Base-by-base conservation (phyloP, 2,888 invertebrate genomes). In the Lingula anatina region DNA sequence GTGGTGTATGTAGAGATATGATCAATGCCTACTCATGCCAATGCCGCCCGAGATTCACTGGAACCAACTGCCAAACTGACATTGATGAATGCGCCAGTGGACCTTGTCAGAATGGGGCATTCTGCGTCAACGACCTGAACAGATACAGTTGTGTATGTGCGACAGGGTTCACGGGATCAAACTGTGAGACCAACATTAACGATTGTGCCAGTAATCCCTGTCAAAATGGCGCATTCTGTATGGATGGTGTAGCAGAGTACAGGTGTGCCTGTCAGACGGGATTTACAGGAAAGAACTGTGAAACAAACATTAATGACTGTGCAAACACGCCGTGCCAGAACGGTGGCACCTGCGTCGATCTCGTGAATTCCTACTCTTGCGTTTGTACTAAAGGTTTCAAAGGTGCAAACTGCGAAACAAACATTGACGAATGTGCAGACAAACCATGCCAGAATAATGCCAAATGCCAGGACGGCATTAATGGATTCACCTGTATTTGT, bases 401-500 rank as follows among this genome's bases (percentile, higher is more conserved):
- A 12, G 40, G 40, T 39, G 23, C 3, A 12, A 20, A 39, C 9
- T 54, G 51, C 35, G 44, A 37, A n/a, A 50, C 35, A 12, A 43
- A 47, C 23, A 47, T 48, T 18, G 47, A 57, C 44, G 46, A 55
- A n/a, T 55, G 55, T 38, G 42, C 47, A 31, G 25, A 25, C 9
- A 20, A 24, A 5, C 51, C 57, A 7, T 57, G 57, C 53, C 23
- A 46, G 20, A 51, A 60, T 44, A 50, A 50, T 21, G 54, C 47
- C 2, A 31, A 20, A 20, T 38, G 48, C 31, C 18, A 25, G 12
- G 60, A 59, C 40, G 23, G 24, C 26, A 39, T 58, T 15, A 40
- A 50, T 43, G 50, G 45, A 9, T 91, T 87, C 80, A 82, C 82
- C 51, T 95, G 94, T 79, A 82, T 82, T 27, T 95, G 95, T 67